Base-by-base conservation (phyloP, 2,888 invertebrate species). In the Lucinisca nassula region DNA sequence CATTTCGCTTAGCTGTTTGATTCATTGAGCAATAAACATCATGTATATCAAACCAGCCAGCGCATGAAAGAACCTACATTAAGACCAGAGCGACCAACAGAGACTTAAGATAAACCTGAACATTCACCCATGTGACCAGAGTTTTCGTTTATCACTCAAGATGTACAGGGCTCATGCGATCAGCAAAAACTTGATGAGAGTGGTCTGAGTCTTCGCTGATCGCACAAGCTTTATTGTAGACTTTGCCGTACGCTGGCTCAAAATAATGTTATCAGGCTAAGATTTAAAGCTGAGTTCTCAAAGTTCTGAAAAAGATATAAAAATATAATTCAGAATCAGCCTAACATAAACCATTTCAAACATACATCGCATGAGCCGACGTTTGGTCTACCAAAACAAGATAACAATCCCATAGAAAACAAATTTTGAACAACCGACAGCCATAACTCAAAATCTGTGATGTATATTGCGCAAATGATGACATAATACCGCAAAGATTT, bases 391-490 rank as follows among this genome's bases (percentile, higher is more conserved):
- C 32, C 35, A 37, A 75, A 87, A 88, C 87, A 88, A 88, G 84
- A 76, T 24, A 45, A 58, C 49, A 17, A 74, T 49, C 45, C 67
- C 72, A 79, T 77, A 83, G 84, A 90, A 87, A 90, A 90, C 88
- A 90, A 84, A 90, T 82, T 79, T 79, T 85, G 79, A 85, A 78
- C 70, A 83, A 51, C 73, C 40, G 45, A 35, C 61, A 55, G 87
- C 85, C 81, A 85, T 87, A 85, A 82, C 85, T 85, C 85, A 87
- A 24, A 88, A 85, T 86, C 82, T 84, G 84, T 82, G 58, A 86
- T 81, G 83, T 81, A 89, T 49, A 85, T 85, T 67, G 85, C 90
- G 84, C 72, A 78, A 78, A 38, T 75, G 85, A 83, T 85, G 90
- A 82, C 87, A 90, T 83, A 61, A 84, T 58, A 84, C 84, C 79